Evolutionary conservation across 2,888 invertebrate species (phyloP), one percentile per base, ranked within the genome.

Genomic region (Lampropteryx suffumata): DNA sequence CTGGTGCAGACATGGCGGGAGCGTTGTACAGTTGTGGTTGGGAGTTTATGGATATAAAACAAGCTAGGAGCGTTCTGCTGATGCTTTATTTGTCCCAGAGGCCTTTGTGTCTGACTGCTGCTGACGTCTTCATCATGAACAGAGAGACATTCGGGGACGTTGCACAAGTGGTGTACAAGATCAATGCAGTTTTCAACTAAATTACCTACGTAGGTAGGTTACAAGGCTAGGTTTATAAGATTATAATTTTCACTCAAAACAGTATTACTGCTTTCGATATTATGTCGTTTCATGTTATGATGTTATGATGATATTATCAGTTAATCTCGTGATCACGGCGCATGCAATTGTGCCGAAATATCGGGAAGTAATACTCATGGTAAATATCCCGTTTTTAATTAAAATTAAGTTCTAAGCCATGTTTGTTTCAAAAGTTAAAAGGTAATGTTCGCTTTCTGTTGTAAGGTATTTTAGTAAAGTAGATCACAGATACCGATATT

Each of bases 111-210:
- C 65, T 82, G 49, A 80, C 77, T 2, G 82, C 82, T 2, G 79
- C 77, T 3, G 73, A 73, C 58, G 47, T 79, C 34, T 76, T 79
- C 27, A 51, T 75, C 6, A 82, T 82, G 80, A 79, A 78, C 36
- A 67, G 79, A 28, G 70, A 81, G 24, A 82, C 80, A 9, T 82
- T 82, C 44, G 81, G 77, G 0, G 58, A 74, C 10, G 70, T 82
- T 3, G 77, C 67, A 0, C 81, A 79, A 59, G 69, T 78, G 14
- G 68, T 82, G 37, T 82, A 82, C 50, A 81, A 81, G 67, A 76
- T 82, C 59, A 81, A 82, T 50, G 79, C 82, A 8, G 79, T 79
- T 21, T 80, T 81, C 58, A 80, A 82, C 64, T 82, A 68, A 69
- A 34, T 11, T 3, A 17, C 3, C 17, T 17, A 17, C 4, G 4